Base-by-base conservation (phyloP, 2,888 invertebrate genomes). In the Sympetrum striolatum region DNA sequence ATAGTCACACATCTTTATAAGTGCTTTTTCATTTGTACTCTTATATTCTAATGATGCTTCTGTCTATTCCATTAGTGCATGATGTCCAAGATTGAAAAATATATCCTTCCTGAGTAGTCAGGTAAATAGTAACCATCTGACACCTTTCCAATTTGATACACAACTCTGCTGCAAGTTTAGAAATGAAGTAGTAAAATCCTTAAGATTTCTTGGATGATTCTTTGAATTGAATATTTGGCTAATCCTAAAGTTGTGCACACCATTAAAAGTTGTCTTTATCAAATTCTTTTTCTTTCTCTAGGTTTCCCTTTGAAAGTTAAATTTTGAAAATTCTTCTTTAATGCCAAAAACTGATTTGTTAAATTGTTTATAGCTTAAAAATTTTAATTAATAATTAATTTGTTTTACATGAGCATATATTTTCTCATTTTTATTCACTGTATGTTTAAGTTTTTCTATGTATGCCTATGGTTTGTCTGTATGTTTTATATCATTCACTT, bases 221-320 rank as follows among this genome's bases (percentile, higher is more conserved):
- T 60, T 86, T 86, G 22, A 86, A 86, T 86, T 60, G 39, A 86
- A 86, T 64, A 37, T 60, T 60, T 60, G 86, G 86, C 86, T 86
- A 60, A 86, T 86, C 86, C 86, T 86, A 86, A 86, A 86, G 86
- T 86, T 86, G 86, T 86, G 86, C 86, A 86, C 86, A 86, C 86
- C 86, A 86, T 86, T 86, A 86, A 86, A 86, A 86, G 86, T 86
- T 86, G 86, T 86, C 86, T 86, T 86, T 86, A 86, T 86, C n/a
- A n/a, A 86, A 86, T 60, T 86, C 53, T n/a, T 60, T 86, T 86
- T 86, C 86, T 86, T 86, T 86, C 86, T 60, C 60, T 86, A 86
- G 86, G 86, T 86, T 86, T 60, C 86, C 86, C 86, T 37, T 73
- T 1, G 3, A 73, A 73, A 73, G 31, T 60, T 60, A 86, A 18